These are phyloP conservation scores for Dryobates pubescens DNA, from an alignment of 2,797 vertebrate genomes.

Conservation along the genomic window DNA sequence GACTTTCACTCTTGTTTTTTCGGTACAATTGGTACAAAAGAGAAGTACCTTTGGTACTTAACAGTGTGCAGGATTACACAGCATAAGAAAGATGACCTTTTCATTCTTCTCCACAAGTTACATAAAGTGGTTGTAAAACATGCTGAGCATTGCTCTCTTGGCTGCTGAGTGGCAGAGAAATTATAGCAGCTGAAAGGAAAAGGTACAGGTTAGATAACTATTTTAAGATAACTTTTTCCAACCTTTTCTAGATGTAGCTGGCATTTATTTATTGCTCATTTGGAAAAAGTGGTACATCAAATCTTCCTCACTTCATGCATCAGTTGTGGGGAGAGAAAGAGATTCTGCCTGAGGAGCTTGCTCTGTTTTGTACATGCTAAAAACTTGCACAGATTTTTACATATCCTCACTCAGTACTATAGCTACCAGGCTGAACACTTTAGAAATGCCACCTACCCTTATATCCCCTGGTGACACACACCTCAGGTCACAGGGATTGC, in stretches of 20 bases:
- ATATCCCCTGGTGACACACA: accelerated
- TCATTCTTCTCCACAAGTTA: not conserved
- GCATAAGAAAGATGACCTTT: conserved; percentile 49
- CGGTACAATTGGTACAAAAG: not conserved
- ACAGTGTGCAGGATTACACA: not conserved
- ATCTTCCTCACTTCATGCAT: not conserved
- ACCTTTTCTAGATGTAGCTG: not conserved
- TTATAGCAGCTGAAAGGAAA: conserved; percentile 59
- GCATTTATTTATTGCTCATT: not conserved
- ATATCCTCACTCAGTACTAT: not conserved
- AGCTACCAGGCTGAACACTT: not conserved
- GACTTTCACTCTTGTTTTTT: not conserved
- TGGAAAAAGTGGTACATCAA: not conserved
- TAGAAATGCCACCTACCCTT: not conserved
- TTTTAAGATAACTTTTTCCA: conserved; percentile 8
- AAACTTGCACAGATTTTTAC: not conserved
- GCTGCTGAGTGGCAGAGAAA: conserved; percentile 50
- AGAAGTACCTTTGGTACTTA: not conserved
- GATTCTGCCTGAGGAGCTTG: not conserved
- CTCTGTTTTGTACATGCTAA: not conserved
- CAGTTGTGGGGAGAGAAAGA: not conserved
- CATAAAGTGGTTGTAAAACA: conserved; percentile 55
- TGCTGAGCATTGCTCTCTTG: conserved; percentile 32
- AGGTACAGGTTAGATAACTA: conserved; percentile 34
- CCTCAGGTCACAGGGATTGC: accelerated